These are phyloP conservation scores for Morpho achilles DNA, from an alignment of 2,888 invertebrate species.

Conservation along the genomic window DNA sequence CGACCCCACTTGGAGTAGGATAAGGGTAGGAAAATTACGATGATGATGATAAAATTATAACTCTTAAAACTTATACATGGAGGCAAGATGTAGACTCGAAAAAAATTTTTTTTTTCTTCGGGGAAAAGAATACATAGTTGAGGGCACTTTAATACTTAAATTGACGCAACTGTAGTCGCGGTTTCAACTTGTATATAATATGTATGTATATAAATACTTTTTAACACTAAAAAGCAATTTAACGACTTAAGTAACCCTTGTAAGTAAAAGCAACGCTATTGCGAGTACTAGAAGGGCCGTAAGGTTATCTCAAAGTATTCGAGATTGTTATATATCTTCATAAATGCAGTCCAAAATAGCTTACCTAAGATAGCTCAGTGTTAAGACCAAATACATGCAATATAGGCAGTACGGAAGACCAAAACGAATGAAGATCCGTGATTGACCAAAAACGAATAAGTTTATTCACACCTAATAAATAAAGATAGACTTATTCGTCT, in stretches of 20 bases:
- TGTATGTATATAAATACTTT: too few species aligned
- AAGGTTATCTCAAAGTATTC: slow-evolving; percentile 46
- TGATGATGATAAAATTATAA: too few species aligned
- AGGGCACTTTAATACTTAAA: too few species aligned
- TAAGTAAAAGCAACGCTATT: slow-evolving; percentile 42
- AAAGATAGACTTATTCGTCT: slow-evolving; percentile 35
- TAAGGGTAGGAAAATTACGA: too few species aligned
- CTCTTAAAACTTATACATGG: too few species aligned
- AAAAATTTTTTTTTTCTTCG: too few species aligned
- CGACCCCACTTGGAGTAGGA: too few species aligned
- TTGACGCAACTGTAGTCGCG: too few species aligned
- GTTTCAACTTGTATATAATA: too few species aligned
- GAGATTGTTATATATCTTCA: slow-evolving; percentile 52
- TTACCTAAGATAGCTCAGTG: slow-evolving; percentile 22
- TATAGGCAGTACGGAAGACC: slow-evolving; percentile 23
- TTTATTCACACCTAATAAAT: slow-evolving; percentile 46
- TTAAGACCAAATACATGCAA: slow-evolving; percentile 17
- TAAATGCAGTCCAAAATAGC: slow-evolving; percentile 37
- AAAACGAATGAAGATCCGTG: slow-evolving; percentile 34
- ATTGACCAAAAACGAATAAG: slow-evolving; percentile 41
- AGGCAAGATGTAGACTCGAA: too few species aligned
- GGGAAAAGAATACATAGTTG: too few species aligned
- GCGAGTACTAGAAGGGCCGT: slow-evolving; percentile 40
- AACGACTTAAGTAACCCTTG: slow-evolving; percentile 14
- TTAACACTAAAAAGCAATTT: slow-evolving; percentile 9